Conservation (phyloP, 2,113 vertebrate species). For the Cyanistes caeruleus region DNA sequence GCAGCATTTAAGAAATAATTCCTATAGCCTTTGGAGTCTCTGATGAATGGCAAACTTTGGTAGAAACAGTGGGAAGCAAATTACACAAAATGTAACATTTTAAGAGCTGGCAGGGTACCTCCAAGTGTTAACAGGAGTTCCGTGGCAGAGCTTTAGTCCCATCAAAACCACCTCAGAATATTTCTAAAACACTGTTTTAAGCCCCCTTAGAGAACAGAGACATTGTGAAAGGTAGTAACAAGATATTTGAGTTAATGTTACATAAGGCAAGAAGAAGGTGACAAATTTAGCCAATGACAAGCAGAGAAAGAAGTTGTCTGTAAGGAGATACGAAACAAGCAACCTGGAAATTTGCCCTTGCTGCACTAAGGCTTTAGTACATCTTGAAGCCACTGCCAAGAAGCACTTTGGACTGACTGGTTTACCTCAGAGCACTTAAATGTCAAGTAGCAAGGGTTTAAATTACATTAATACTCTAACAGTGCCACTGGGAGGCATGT, state of each 20-base stretch:
- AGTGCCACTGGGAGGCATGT: conserved; percentile 10
- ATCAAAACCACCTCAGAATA: background rate
- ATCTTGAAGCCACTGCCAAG: background rate
- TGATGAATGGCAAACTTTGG: background rate
- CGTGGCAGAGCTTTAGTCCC: background rate
- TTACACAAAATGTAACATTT: background rate
- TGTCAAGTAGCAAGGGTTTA: conserved; percentile 3
- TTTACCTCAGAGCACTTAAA: background rate
- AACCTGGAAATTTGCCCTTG: background rate
- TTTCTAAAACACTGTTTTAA: background rate
- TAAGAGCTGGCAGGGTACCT: background rate
- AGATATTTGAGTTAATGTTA: conserved; percentile 24
- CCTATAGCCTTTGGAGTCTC: background rate
- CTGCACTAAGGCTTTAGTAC: conserved; percentile 25
- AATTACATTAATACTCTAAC: background rate
- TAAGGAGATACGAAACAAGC: conserved; percentile 17
- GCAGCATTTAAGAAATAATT: background rate
- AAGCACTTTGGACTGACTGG: background rate
- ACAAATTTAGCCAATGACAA: conserved; percentile 39
- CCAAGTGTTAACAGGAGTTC: background rate
- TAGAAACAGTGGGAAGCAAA: background rate
- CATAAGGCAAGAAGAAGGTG: conserved; percentile 27
- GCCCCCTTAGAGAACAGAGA: background rate
- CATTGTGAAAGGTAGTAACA: background rate
- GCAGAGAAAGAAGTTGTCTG: conserved; percentile 27